Conservation (phyloP, 1,140 invertebrate genomes). For the Drosophila parabipectinata region DNA sequence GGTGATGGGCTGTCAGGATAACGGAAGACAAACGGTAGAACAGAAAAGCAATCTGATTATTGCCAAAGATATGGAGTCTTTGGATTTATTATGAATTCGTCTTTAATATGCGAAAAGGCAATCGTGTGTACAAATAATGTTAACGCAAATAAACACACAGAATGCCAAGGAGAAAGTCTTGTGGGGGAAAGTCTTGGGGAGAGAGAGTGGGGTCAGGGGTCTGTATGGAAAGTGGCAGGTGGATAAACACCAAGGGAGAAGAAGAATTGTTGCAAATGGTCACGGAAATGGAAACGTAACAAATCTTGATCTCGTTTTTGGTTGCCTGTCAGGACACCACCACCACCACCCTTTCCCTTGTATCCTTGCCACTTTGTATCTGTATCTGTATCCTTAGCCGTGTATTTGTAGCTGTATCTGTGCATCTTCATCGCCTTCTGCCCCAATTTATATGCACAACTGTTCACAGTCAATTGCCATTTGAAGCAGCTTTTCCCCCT, state of each 20-base stretch:
- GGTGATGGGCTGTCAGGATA: not conserved
- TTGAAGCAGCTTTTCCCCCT: slow-evolving; percentile 20
- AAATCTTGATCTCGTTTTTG: slow-evolving; percentile 59
- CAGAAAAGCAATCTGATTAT: slow-evolving; percentile 26
- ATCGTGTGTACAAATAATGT: slow-evolving; percentile 80
- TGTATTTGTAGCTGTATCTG: slow-evolving; percentile 11
- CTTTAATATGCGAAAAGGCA: slow-evolving; percentile 72
- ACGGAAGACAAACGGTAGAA: not conserved
- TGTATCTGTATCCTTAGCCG: slow-evolving; percentile 12
- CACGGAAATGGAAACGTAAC: slow-evolving; percentile 63
- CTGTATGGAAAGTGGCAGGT: slow-evolving; percentile 8
- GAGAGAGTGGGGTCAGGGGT: too few species aligned
- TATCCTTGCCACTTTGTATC: not conserved
- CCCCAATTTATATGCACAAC: slow-evolving; percentile 42
- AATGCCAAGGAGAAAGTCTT: slow-evolving; percentile 9
- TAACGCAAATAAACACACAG: slow-evolving; percentile 68
- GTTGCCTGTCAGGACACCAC: slow-evolving; percentile 24
- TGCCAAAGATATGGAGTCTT: slow-evolving; percentile 21
- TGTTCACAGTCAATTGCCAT: slow-evolving; percentile 60
- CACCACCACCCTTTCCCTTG: not conserved
- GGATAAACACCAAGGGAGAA: slow-evolving; percentile 49
- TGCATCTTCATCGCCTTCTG: slow-evolving; percentile 3
- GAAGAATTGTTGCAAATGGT: slow-evolving; percentile 40
- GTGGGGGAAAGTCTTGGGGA: not conserved
- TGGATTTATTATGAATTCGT: slow-evolving; percentile 56